Evolutionary conservation across 1,140 invertebrate genomes (phyloP), one percentile per base, ranked within the genome.

Genomic region (Dendroctonus valens): DNA sequence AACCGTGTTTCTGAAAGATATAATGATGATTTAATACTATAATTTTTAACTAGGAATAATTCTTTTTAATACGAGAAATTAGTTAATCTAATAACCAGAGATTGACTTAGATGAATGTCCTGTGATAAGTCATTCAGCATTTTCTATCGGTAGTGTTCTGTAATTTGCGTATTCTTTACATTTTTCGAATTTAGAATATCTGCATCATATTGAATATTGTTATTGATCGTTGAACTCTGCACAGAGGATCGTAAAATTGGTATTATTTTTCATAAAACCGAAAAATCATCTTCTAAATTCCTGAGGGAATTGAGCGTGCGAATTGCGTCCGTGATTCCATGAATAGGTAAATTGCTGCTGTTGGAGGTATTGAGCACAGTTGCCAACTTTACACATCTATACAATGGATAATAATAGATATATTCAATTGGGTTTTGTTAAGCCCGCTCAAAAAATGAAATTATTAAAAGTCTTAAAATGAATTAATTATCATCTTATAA

Each of bases 341-440:
- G 74, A 76, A 76, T 76, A 76, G 74, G 74, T 76, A 76, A 76
- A 75, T 75, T 70, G 57, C 46, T 41, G 59, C 41, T 41, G 15
- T 51, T 52, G 48, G 63, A 71, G 70, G 71, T 72, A 64, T 42
- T 37, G 54, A 14, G 50, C 59, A 59, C 5, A 9, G 66, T 68
- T 68, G 66, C 59, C 66, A 58, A 7, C 14, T 44, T 65, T 58
- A 26, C 26, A 26, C 26, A 2, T 26, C 9, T 40, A 37, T 40
- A 40, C 9, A 11, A 7, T 37, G 11, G 15, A 40, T 55, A 38
- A 40, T 8, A 40, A 39, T 6, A 3, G 11, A 15, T 51, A 55
- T 55, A 9, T 37, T 40, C 26, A 12, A 9, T 55, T 55, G n/a
- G n/a, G n/a, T n/a, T n/a, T n/a, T n/a, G n/a, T n/a, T 11, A 1